phyloP scores from a whole-genome alignment of 1,140 invertebrate genomes.

The Drosophila sp. region DNA sequence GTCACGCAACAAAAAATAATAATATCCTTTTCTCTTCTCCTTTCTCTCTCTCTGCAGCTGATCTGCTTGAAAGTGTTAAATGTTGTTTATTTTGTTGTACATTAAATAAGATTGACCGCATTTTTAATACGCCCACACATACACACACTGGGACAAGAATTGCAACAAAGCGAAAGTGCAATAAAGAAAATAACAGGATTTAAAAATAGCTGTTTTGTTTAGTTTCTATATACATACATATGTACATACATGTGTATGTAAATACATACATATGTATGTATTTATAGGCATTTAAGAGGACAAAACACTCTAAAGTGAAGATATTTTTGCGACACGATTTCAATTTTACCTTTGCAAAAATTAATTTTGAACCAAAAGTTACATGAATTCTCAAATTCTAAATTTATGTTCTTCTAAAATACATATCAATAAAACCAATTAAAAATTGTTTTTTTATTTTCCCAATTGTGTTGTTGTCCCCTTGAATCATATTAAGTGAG shows the following conservation, averaged over 20 bases:
- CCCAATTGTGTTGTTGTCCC: too few relatives aligned
- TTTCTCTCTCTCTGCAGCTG: background rate
- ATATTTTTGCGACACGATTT: background rate
- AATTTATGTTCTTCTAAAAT: too few relatives aligned
- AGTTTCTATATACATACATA: conserved; percentile 23
- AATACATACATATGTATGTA: conserved; percentile 1
- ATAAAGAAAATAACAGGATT: conserved; percentile 38
- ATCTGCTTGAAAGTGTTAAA: conserved; percentile 32
- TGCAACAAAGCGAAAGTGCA: conserved; percentile 51
- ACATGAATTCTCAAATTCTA: too few relatives aligned
- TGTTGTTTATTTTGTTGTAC: conserved; percentile 38
- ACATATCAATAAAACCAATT: too few relatives aligned
- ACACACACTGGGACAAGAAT: conserved; percentile 26
- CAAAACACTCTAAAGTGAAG: conserved; percentile 1
- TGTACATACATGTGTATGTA: background rate
- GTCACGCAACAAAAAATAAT: background rate
- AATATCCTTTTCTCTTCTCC: background rate
- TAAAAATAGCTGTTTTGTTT: conserved; percentile 56
- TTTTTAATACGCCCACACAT: conserved; percentile 47
- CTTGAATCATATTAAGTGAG: too few relatives aligned
- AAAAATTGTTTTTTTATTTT: too few relatives aligned
- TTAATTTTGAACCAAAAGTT: too few relatives aligned
- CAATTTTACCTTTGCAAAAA: too few relatives aligned
- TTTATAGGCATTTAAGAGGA: conserved; percentile 22
- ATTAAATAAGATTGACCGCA: conserved; percentile 50